A percentile compares a stretch with the other conserved stretches of the same genome.
Conservation (phyloP, 2,888 invertebrate species). For the Mesochorus sp. region DNA sequence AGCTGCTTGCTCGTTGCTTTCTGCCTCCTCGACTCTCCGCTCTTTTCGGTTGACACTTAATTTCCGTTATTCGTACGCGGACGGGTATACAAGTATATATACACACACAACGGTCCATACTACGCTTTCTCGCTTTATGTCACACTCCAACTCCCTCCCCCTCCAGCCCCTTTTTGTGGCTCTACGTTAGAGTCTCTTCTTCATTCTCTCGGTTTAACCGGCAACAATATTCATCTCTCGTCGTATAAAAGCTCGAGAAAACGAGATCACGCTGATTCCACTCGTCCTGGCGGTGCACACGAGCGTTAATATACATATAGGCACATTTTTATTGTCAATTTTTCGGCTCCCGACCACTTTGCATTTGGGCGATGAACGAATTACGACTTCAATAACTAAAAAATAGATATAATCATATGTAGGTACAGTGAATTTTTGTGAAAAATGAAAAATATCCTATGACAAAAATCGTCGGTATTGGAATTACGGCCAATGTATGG, state of each 20-base stretch:
- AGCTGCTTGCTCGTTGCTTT: slow-evolving; percentile 30
- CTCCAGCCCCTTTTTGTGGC: slow-evolving; percentile 46
- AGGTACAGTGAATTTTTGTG: no score
- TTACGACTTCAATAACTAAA: no score
- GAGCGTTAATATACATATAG: slow-evolving; percentile 19
- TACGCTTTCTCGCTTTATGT: slow-evolving; percentile 75
- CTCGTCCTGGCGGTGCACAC: slow-evolving; percentile 21
- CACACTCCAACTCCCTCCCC: slow-evolving; percentile 69
- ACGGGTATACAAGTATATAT: slow-evolving; percentile 49
- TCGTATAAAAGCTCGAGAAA: slow-evolving; percentile 52
- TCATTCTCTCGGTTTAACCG: slow-evolving; percentile 75
- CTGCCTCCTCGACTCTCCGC: slow-evolving; percentile 65
- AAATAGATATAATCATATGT: no score
- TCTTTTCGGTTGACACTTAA: slow-evolving; percentile 81
- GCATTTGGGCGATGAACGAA: no score
- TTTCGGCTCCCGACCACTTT: no score
- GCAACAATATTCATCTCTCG: slow-evolving; percentile 57
- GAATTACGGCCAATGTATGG: no score
- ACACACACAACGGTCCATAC: slow-evolving; percentile 57
- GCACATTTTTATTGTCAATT: background rate
- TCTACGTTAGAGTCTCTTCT: slow-evolving; percentile 63
- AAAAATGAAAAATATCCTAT: no score
- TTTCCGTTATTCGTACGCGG: slow-evolving; percentile 82
- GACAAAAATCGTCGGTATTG: no score
- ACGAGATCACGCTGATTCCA: slow-evolving; percentile 50